Base-by-base conservation (phyloP, 2,797 vertebrate genomes). In the Pseudopleuronectes americanus region DNA sequence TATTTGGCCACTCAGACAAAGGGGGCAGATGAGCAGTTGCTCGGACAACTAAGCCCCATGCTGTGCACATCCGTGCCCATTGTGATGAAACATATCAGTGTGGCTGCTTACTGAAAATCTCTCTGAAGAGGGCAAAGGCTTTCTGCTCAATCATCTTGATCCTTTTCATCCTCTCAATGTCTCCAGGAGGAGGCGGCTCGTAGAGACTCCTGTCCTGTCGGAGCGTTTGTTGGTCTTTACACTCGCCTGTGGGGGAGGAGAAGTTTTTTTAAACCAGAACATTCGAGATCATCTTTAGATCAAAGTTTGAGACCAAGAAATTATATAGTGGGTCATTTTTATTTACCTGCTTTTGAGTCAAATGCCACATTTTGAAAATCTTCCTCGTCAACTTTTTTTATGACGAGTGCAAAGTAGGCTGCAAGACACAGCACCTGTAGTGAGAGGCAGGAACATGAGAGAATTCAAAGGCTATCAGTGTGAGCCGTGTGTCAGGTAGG, bases 401-500 rank as follows among this genome's bases (percentile, higher is more conserved):
- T 87, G 57, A 97, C 93, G 68, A 99, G 90, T 38, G 97, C 94
- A 88, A 98, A 98, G 88, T 98, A 98, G 56, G 96, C 92, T 51
- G 96, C 96, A 60, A 98, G 94, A 57, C 95, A 95, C 38, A 99
- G 62, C 24, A 99, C 97, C 97, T 98, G 86, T 21, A 68, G 24
- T 23, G 28, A 70, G 24, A 82, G 1, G 6, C 3, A 69, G 26
- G 2, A n/a, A n/a, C 12, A 22, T 13, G 2, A 2, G 8, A 66
- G 6, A 49, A 31, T 19, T 17, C 1, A 48, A 4, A 53, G 9
- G 24, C 8, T n/a, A 8, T n/a, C 17, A 6, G 17, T 8, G 4
- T 17, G 43, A 17, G 45, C 41, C 16, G 41, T 43, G 41, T 43
- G 41, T 43, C 31, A 3, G 31, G 31, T 33, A 33, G 31, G 31